Percentiles rank a stretch among this genome's conserved stretches.
Evolutionary conservation across 2,888 invertebrate genomes (phyloP).

Genomic region (Chloroclystis v-ata): DNA sequence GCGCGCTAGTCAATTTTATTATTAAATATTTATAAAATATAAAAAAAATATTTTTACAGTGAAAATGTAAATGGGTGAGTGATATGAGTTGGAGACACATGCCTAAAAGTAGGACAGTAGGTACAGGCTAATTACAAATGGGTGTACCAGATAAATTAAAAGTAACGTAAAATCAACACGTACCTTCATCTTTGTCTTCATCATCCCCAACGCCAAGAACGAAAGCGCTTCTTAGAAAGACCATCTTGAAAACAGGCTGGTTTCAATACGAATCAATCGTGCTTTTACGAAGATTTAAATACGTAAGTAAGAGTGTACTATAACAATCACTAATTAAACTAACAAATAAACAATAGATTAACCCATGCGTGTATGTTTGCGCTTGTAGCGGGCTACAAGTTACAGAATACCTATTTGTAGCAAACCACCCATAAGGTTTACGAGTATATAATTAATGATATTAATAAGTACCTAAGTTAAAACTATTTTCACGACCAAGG

Average conservation of each 20-base stretch:
- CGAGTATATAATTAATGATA: background rate
- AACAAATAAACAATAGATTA: background rate
- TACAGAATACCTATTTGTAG: constrained; percentile 33
- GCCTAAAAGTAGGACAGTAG: no score
- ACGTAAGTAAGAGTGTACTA: constrained; percentile 26
- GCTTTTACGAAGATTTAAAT: constrained; percentile 42
- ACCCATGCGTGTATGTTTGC: background rate
- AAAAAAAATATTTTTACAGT: no score
- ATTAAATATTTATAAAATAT: no score
- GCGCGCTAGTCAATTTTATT: no score
- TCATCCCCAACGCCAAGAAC: constrained; percentile 51
- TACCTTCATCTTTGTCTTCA: constrained; percentile 57
- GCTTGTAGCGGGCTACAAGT: constrained; percentile 19
- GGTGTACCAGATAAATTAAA: no score
- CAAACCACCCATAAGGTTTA: constrained; percentile 13
- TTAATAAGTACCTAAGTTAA: no score
- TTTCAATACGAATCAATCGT: constrained; percentile 58
- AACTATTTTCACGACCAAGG: constrained; percentile 27
- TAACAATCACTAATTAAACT: constrained; percentile 3
- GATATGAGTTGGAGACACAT: no score
- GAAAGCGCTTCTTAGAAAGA: constrained; percentile 63
- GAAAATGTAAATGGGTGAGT: no score
- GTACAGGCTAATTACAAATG: no score
- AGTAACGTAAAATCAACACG: constrained; percentile 19
- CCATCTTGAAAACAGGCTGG: constrained; percentile 47